Evolutionary conservation across 2,797 vertebrate genomes (phyloP), one percentile per base, ranked within the genome.

Genomic region (Falco naumanni): DNA sequence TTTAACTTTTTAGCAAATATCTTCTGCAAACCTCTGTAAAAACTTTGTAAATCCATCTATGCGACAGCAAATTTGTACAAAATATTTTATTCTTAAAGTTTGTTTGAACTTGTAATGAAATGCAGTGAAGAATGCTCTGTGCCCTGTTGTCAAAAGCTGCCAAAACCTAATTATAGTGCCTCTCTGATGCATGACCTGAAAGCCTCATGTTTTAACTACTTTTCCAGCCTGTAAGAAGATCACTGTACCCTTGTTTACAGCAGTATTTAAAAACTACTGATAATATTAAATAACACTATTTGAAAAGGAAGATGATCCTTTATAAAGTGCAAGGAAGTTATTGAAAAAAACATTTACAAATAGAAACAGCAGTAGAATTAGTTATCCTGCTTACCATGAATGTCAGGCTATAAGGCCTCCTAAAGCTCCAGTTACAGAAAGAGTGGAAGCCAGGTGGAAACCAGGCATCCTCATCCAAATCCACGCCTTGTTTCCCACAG

Each of bases 401-500:
- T 16, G 8, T n/a, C 11, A 20, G 45, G 28, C 45, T 50, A 17
- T 5, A 75, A 82, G 61, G 61, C 33, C 79, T 77, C 41, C 47
- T 61, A 24, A 54, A 86, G 60, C 48, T 16, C 13, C 24, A 60
- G 19, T 13, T 63, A 53, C 45, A 47, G 37, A 48, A 53, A 11
- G 16, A 25, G 16, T 11, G 19, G 43, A 43, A 77, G 33, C n/a
- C 34, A 50, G 69, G 31, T 3, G 6, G 34, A 90, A 86, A 60
- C 47, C 5, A 14, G 12, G n/a, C 48, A 28, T 50, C 59, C 43
- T 64, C 34, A 22, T n/a, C 69, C 50, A 41, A 68, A 45, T 28
- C 24, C 56, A 8, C 0, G 0, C 1, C 1, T 47, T 43, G 29
- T 16, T 94, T 72, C 51, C 75, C 8, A 10, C 31, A 10, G 9